phyloP scores from a whole-genome alignment of 2,888 invertebrate species.

The Scaptomyza tumidula region DNA sequence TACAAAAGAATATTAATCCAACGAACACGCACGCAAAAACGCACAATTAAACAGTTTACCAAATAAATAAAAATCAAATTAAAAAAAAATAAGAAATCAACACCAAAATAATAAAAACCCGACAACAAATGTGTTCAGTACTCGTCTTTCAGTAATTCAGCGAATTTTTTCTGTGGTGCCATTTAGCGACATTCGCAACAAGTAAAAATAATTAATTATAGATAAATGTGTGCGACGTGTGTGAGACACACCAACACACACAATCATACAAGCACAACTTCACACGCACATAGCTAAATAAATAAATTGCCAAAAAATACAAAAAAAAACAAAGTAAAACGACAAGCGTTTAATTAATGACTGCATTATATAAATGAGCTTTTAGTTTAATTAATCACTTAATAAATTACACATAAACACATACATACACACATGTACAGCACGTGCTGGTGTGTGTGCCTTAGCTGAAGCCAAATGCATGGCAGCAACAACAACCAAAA shows the following conservation, averaged over 20 bases:
- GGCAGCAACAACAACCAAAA: constrained; percentile 42
- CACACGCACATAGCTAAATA: constrained; percentile 24
- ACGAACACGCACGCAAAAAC: constrained; percentile 24
- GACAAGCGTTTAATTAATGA: constrained; percentile 63
- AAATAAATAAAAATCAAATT: constrained; percentile 22
- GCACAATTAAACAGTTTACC: constrained; percentile 45
- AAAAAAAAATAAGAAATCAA: constrained; percentile 1
- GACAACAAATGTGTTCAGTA: constrained; percentile 55
- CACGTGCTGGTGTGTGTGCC: constrained; percentile 30
- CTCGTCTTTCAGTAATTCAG: constrained; percentile 44
- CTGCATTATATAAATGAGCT: constrained; percentile 76
- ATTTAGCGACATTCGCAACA: constrained; percentile 47
- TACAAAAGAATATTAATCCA: constrained; percentile 6
- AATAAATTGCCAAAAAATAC: constrained; percentile 41
- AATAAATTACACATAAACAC: constrained; percentile 58
- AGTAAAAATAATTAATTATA: constrained; percentile 74
- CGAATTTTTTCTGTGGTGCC: constrained; percentile 41
- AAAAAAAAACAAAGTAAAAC: constrained; percentile 8
- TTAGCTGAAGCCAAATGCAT: constrained; percentile 47
- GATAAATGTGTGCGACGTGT: constrained; percentile 66
- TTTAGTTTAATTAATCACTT: constrained; percentile 77
- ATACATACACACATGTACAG: constrained; percentile 24
- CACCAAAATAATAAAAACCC: constrained; percentile 14
- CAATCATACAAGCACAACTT: constrained; percentile 4
- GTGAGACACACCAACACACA: constrained; percentile 38